These are phyloP conservation scores for Hystrix brachyura DNA, from an alignment of 2,113 vertebrate genomes.

Conservation along the genomic window DNA sequence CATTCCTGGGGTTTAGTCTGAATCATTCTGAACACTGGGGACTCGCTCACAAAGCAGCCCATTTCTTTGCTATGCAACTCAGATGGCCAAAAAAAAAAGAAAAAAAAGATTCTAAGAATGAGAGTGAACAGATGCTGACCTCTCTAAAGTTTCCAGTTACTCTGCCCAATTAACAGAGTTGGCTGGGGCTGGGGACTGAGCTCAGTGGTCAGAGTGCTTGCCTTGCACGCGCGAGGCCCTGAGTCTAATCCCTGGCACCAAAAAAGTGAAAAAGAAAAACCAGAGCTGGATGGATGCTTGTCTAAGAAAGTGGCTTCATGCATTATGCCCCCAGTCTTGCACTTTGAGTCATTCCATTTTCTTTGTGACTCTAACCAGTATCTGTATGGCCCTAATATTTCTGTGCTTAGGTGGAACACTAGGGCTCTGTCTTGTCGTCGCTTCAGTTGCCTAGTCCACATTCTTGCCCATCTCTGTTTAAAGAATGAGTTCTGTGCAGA, in stretches of 20 bases:
- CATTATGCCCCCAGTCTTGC: background rate
- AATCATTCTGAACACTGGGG: background rate
- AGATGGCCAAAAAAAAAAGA: background rate
- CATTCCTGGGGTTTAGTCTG: background rate
- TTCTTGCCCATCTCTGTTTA: background rate
- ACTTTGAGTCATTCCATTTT: background rate
- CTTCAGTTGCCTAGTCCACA: background rate
- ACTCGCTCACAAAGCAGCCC: background rate
- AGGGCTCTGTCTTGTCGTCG: background rate
- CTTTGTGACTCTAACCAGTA: background rate
- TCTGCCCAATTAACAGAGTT: background rate
- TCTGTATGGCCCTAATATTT: background rate
- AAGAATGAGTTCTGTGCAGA: background rate
- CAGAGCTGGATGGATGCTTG: background rate
- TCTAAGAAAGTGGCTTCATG: background rate
- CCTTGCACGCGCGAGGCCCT: too few species aligned
- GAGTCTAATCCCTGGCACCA: too few species aligned
- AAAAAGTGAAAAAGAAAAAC: too few species aligned
- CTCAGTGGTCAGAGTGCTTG: too few species aligned
- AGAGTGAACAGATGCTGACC: background rate
- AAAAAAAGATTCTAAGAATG: background rate
- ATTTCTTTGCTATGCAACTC: background rate
- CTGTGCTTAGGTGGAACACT: background rate
- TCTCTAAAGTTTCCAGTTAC: background rate
- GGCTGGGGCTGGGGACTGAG: background rate